Conservation (phyloP, 2,888 invertebrate genomes). For the Craniophora ligustri region DNA sequence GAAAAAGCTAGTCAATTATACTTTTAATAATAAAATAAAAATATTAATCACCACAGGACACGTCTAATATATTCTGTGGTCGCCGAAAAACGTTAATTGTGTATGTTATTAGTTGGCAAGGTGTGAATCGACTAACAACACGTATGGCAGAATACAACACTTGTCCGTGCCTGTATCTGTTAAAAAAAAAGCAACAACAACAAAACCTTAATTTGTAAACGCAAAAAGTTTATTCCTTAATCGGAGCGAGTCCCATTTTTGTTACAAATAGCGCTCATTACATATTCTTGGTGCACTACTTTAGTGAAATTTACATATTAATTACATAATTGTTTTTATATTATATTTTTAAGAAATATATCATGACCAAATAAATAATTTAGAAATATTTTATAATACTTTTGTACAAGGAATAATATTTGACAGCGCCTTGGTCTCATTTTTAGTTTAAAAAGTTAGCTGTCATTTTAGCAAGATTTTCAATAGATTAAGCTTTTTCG, state of each 20-base stretch:
- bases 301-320: constrained; percentile 37
- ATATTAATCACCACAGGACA: constrained; percentile 11
- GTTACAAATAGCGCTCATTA: constrained; percentile 27
- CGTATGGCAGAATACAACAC: constrained; percentile 44
- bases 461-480: no score
- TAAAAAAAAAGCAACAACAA: constrained; percentile 48
- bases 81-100: constrained; percentile 65
- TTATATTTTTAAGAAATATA: constrained; percentile 30
- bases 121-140: constrained; percentile 67
- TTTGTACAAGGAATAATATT: no score
- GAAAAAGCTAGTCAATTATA: no score
- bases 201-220: constrained; percentile 42
- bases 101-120: constrained; percentile 73
- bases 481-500: no score
- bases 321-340: no score
- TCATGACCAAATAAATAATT: constrained; percentile 31
- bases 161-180: constrained; percentile 30
- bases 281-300: constrained; percentile 41
- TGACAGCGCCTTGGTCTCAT: no score
- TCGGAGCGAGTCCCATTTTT: constrained; percentile 38
- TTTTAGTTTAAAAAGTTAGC: no score
- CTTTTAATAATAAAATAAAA: neutral
- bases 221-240: constrained; percentile 39
- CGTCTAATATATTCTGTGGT: constrained; percentile 64
- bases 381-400: neutral